Evolutionary conservation across 2,888 invertebrate genomes (phyloP).

Genomic region (Ennomos erosarius): DNA sequence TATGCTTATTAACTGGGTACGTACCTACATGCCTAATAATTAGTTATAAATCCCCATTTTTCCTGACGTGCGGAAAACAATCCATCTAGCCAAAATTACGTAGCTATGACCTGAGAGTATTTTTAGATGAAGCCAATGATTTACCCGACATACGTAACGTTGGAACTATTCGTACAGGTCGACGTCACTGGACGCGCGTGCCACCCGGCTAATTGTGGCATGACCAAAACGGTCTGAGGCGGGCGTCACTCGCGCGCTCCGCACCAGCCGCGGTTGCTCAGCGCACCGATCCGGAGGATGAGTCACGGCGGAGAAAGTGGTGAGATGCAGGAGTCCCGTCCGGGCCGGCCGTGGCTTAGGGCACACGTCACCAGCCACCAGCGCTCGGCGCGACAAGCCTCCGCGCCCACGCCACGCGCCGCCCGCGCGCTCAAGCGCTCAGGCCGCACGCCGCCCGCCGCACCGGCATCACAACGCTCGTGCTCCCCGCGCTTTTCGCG

Average conservation of each 20-base stretch:
- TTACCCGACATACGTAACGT: slow-evolving; percentile 73
- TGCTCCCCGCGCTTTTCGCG: slow-evolving; percentile 81
- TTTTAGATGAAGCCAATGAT: slow-evolving; percentile 71
- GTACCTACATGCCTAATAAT: no score
- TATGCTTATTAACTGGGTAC: no score
- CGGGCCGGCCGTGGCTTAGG: slow-evolving; percentile 45
- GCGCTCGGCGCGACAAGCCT: slow-evolving; percentile 69
- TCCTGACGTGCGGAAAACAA: slow-evolving; percentile 46
- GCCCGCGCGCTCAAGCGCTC: slow-evolving; percentile 63
- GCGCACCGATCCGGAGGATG: slow-evolving; percentile 71
- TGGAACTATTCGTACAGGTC: slow-evolving; percentile 67
- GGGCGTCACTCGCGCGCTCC: slow-evolving; percentile 55
- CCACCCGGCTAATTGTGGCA: slow-evolving; percentile 78
- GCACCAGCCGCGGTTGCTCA: slow-evolving; percentile 47
- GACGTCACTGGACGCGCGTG: slow-evolving; percentile 78
- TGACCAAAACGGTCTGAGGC: slow-evolving; percentile 76
- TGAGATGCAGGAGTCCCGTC: slow-evolving; percentile 46
- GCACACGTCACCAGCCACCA: slow-evolving; percentile 41
- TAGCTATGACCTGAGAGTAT: slow-evolving; percentile 69
- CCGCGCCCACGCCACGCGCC: slow-evolving; percentile 79
- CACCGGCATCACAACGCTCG: slow-evolving; percentile 69
- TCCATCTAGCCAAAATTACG: slow-evolving; percentile 57
- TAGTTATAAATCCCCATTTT: background rate
- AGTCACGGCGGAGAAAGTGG: slow-evolving; percentile 66
- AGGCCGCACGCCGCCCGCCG: slow-evolving; percentile 56